These are phyloP conservation scores for Augochlora pura DNA, from an alignment of 1,140 invertebrate genomes.

Conservation along the genomic window DNA sequence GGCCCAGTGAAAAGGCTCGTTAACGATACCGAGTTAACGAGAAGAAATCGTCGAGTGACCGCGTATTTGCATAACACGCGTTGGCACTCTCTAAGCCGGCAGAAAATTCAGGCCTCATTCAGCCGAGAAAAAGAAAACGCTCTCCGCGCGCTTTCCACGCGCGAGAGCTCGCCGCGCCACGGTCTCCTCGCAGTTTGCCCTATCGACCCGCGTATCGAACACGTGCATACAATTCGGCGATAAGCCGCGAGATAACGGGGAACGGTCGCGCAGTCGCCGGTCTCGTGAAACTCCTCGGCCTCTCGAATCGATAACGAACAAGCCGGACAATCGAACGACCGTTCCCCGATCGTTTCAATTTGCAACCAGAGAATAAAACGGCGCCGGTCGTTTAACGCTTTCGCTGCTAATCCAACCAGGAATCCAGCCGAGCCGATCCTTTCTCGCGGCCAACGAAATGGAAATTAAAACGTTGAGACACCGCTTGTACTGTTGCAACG, in stretches of 20 bases:
- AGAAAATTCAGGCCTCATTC: conserved; percentile 16
- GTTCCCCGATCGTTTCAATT: no score
- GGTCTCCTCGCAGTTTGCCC: neutral
- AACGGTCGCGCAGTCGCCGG: no score
- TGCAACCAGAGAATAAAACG: no score
- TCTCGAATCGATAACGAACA: no score
- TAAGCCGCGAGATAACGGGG: neutral
- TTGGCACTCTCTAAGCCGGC: conserved; percentile 13
- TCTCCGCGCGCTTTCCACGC: neutral
- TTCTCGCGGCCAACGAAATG: no score
- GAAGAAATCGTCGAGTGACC: conserved; percentile 22
- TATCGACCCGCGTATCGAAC: conserved; percentile 7
- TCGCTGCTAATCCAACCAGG: no score
- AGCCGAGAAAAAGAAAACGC: neutral
- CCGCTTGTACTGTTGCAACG: no score
- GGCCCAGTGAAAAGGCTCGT: neutral
- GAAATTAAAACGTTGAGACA: no score
- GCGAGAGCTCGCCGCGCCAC: neutral
- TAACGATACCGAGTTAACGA: conserved; percentile 20
- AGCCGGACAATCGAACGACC: no score
- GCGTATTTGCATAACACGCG: conserved; percentile 38
- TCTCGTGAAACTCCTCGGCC: no score
- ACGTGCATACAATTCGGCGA: conserved; percentile 16
- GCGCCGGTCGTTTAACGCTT: no score
- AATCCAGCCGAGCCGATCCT: no score